These are phyloP conservation scores for Brevimyrus niger DNA, from an alignment of 2,113 vertebrate genomes.

Conservation along the genomic window DNA sequence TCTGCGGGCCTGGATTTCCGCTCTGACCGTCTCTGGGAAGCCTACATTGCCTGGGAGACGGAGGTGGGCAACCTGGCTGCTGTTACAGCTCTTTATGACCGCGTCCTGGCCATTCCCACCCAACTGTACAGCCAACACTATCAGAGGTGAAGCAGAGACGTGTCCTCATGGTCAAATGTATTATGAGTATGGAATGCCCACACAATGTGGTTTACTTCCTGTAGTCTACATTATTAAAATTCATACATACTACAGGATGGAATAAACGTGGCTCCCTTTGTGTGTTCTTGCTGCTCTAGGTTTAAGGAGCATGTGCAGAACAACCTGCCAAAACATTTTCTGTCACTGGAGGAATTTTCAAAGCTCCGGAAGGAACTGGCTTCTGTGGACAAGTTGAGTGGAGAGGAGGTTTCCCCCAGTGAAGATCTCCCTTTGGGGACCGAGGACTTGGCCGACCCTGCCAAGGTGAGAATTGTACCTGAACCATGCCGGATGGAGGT, in stretches of 20 bases:
- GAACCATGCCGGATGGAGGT: background rate
- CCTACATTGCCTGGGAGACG: constrained; percentile 88
- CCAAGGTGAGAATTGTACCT: constrained; percentile 65
- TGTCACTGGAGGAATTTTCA: constrained; percentile 87
- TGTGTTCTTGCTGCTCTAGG: constrained; percentile 47
- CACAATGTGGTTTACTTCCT: background rate
- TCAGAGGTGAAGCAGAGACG: constrained; percentile 67
- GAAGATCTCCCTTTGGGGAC: constrained; percentile 80
- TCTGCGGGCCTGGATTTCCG: constrained; percentile 94
- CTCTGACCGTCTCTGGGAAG: constrained; percentile 94
- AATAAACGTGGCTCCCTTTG: background rate
- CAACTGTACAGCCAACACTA: constrained; percentile 94
- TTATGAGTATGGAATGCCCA: background rate
- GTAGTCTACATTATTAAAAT: background rate
- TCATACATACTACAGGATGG: background rate
- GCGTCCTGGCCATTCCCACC: constrained; percentile 89
- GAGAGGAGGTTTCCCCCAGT: constrained; percentile 41
- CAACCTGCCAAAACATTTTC: constrained; percentile 84
- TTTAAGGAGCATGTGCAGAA: constrained; percentile 94
- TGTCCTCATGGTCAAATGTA: background rate
- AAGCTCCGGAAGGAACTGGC: constrained; percentile 82
- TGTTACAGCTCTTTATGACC: constrained; percentile 86
- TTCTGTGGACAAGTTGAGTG: constrained; percentile 64
- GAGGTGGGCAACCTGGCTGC: constrained; percentile 80
- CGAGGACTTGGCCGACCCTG: constrained; percentile 87